Evolutionary conservation across 2,113 vertebrate species (phyloP).

Genomic region (Paradisaea rubra): DNA sequence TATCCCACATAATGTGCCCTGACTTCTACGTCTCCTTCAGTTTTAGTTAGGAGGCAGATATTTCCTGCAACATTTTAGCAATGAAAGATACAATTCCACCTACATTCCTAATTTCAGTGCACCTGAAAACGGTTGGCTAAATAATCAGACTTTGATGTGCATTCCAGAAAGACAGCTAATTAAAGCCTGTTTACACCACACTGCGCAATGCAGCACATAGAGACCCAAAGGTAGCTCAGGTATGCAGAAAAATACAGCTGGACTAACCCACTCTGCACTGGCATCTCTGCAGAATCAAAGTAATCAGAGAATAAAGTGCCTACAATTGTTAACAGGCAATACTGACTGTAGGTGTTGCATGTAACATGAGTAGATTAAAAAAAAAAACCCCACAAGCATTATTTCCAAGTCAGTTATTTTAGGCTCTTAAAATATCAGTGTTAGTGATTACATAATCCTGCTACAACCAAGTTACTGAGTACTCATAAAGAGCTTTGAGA

Average conservation of each 20-base stretch:
- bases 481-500: background rate
- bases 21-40: background rate
- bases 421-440: background rate
- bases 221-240: background rate
- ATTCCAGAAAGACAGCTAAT: background rate
- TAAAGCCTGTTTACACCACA: background rate
- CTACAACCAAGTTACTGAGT: background rate
- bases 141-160: background rate
- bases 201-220: background rate
- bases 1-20: background rate
- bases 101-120: background rate
- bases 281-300: background rate
- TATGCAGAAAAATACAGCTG: background rate
- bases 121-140: conserved; percentile 7
- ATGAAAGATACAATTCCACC: background rate
- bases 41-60: background rate
- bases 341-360: background rate
- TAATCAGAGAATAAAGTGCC: background rate
- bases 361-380: background rate
- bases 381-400: background rate
- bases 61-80: background rate
- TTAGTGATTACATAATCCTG: background rate
- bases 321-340: background rate
- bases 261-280: background rate
- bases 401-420: conserved; percentile 1